These are phyloP conservation scores for Charadrius vociferus DNA, from an alignment of 2,113 vertebrate genomes.

Conservation along the genomic window DNA sequence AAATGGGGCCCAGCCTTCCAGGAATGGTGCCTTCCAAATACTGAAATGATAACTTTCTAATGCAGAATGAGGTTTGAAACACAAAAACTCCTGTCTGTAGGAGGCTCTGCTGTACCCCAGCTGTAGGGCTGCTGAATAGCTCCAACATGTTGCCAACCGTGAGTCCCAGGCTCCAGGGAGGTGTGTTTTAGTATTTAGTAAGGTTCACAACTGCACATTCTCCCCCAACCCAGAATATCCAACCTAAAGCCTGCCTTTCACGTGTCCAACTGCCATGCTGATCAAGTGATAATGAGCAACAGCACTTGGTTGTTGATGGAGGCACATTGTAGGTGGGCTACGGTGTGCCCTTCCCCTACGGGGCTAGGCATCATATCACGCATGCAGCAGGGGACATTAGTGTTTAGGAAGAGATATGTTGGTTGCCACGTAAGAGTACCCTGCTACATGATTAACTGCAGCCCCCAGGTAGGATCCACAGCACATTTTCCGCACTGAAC, in stretches of 20 bases:
- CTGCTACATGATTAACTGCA: not conserved
- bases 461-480: not conserved
- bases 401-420: not conserved
- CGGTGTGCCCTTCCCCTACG: rapidly evolving
- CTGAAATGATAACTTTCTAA: not conserved
- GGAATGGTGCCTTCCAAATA: not conserved
- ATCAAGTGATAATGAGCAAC: not conserved
- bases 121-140: not conserved
- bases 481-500: rapidly evolving
- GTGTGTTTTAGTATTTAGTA: not conserved
- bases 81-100: rapidly evolving
- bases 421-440: rapidly evolving
- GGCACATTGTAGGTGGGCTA: not conserved
- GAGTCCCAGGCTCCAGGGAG: not conserved
- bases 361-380: no score
- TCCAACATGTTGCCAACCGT: rapidly evolving
- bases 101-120: not conserved
- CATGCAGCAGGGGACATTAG: rapidly evolving
- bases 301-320: not conserved
- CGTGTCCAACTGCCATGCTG: rapidly evolving
- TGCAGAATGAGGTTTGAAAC: not conserved
- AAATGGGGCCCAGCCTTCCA: not conserved
- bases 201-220: not conserved
- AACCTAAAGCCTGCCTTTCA: not conserved
- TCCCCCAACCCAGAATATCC: not conserved